These are phyloP conservation scores for Nyctalus aviator DNA, from an alignment of 2,797 vertebrate genomes.

Conservation along the genomic window DNA sequence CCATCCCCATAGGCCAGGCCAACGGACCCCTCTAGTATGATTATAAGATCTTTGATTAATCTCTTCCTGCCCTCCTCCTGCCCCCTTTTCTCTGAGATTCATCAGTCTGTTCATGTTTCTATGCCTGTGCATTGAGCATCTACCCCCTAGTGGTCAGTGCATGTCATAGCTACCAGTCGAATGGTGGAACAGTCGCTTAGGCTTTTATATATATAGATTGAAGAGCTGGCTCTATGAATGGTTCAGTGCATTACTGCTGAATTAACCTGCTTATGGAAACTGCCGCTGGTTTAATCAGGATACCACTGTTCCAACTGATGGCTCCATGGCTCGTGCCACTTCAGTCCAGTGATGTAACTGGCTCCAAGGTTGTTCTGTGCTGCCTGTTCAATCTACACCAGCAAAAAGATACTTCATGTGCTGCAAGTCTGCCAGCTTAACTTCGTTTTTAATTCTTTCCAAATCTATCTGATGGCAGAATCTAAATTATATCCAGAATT, in stretches of 20 bases:
- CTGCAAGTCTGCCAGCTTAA: not conserved
- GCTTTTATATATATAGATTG: not conserved
- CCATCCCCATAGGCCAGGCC: accelerated
- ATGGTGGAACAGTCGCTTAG: too few species aligned
- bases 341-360: not conserved
- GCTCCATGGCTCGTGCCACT: not conserved
- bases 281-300: not conserved
- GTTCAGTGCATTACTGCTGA: not conserved
- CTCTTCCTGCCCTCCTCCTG: too few species aligned
- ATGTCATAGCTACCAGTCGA: too few species aligned
- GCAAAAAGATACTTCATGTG: not conserved
- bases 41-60: too few species aligned
- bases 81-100: too few species aligned
- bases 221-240: not conserved
- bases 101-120: too few species aligned
- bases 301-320: not conserved
- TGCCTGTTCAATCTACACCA: not conserved
- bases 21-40: too few species aligned
- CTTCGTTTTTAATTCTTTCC: slow-evolving; percentile 4
- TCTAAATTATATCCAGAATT: not conserved
- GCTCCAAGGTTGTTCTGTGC: not conserved
- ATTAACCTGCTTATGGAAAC: slow-evolving; percentile 9
- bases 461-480: not conserved
- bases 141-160: too few species aligned
- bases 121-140: too few species aligned